Percentiles rank a stretch among this genome's conserved stretches.
phyloP scores from a whole-genome alignment of 1,140 invertebrate genomes.

The Mamestra configurata region DNA sequence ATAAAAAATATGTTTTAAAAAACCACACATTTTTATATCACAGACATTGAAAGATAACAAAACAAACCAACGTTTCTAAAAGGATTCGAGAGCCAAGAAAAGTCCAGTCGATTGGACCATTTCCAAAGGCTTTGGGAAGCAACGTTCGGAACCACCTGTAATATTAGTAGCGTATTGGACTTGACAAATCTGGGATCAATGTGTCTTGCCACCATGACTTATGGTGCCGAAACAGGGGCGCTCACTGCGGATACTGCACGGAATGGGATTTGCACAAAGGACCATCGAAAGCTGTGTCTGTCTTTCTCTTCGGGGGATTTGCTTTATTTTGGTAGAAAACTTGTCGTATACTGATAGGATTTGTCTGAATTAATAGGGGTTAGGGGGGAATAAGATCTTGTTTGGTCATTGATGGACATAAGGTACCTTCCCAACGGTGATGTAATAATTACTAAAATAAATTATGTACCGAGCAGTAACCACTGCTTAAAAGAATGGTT shows the following conservation, averaged over 20 bases:
- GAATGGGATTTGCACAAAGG: conserved; percentile 35
- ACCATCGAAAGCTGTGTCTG: conserved; percentile 30
- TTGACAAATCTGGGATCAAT: conserved; percentile 40
- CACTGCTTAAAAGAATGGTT: too few species aligned
- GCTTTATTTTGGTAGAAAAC: conserved; percentile 24
- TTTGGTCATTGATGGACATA: too few species aligned
- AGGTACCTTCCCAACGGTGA: too few species aligned
- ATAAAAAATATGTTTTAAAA: too few species aligned
- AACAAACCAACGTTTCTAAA: background rate
- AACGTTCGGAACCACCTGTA: conserved; percentile 35
- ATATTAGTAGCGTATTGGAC: conserved; percentile 31
- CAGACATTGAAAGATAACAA: background rate
- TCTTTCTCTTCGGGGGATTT: conserved; percentile 27
- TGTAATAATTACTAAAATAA: too few species aligned
- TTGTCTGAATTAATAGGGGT: background rate
- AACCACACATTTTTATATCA: too few species aligned
- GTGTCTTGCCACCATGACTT: conserved; percentile 32
- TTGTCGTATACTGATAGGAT: background rate
- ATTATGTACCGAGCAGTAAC: too few species aligned
- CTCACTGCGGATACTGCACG: conserved; percentile 13
- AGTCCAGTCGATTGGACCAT: conserved; percentile 38
- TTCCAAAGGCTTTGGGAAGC: conserved; percentile 23
- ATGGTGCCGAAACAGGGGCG: conserved; percentile 28
- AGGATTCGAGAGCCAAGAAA: conserved; percentile 21
- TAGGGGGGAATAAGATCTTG: background rate